phyloP scores from a whole-genome alignment of 35 echinoderm and acorn worm genomes.

The Holothuria glaberrima region DNA sequence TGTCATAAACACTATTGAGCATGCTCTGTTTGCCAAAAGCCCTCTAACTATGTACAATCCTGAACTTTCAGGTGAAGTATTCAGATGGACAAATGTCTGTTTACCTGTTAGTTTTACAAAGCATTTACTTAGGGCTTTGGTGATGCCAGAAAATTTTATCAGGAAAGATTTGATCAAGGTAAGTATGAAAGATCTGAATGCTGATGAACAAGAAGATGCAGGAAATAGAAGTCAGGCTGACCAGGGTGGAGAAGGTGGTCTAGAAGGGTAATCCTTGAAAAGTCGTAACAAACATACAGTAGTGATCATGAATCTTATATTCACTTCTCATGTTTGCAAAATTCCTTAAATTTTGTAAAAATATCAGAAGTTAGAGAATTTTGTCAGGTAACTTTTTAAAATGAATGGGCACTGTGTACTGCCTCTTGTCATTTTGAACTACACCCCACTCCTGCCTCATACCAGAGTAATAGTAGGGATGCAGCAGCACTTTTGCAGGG shows the following conservation, averaged over 20 bases:
- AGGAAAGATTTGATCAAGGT: background rate
- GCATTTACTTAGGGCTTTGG: background rate
- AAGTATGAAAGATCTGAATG: background rate
- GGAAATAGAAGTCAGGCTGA: background rate
- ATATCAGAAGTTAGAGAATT: too few relatives aligned
- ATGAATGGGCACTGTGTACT: too few relatives aligned
- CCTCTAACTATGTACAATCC: background rate
- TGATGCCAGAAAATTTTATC: background rate
- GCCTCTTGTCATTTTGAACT: too few relatives aligned
- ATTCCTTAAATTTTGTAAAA: too few relatives aligned
- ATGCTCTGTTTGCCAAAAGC: slow-evolving; percentile 37
- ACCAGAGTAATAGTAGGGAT: too few relatives aligned
- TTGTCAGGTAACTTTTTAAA: too few relatives aligned
- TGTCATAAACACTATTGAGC: background rate
- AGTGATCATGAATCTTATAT: too few relatives aligned
- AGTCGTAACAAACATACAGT: too few relatives aligned
- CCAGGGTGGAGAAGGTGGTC: background rate
- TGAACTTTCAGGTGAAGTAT: background rate
- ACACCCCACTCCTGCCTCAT: too few relatives aligned
- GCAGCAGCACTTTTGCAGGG: too few relatives aligned
- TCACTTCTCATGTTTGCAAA: too few relatives aligned
- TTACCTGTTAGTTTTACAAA: slow-evolving; percentile 9
- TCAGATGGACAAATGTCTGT: background rate
- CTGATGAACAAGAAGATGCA: background rate
- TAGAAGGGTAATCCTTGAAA: too few relatives aligned